Conservation (phyloP, 2,113 vertebrate species). For the Cavia porcellus region DNA sequence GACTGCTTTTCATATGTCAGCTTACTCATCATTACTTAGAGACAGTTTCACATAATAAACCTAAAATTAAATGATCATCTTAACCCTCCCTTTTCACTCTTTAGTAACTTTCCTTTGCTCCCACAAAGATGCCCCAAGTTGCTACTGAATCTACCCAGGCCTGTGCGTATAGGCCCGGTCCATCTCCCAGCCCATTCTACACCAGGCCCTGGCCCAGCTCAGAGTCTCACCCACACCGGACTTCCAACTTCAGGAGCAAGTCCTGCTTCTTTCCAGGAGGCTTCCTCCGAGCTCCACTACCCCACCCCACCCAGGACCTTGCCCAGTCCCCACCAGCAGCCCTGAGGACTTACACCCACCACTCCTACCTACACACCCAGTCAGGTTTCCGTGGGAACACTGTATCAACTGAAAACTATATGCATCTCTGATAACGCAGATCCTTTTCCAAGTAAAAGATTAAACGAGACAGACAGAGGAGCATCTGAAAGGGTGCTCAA, state of each 20-base stretch:
- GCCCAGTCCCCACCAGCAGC: too few relatives aligned
- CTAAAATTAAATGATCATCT: background rate
- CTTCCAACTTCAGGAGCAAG: background rate
- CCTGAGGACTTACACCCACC: background rate
- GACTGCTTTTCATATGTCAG: background rate
- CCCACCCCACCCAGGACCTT: background rate
- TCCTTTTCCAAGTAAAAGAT: background rate
- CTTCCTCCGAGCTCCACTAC: background rate
- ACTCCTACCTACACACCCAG: background rate
- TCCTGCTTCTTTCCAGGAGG: background rate
- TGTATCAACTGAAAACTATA: background rate
- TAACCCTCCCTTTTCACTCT: background rate
- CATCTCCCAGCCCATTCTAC: background rate
- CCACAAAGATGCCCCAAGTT: background rate
- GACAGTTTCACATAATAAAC: background rate
- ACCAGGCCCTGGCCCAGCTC: background rate
- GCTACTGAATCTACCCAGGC: background rate
- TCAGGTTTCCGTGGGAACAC: background rate
- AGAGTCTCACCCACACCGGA: background rate
- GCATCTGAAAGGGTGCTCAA: background rate
- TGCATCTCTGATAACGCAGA: background rate
- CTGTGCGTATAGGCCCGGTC: accelerated
- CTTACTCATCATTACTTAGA: background rate
- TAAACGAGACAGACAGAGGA: background rate
- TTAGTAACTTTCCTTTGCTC: background rate